Percentiles rank a stretch among this genome's conserved stretches.
Evolutionary conservation across 2,888 invertebrate species (phyloP).

Genomic region (Limnephilus lunatus): DNA sequence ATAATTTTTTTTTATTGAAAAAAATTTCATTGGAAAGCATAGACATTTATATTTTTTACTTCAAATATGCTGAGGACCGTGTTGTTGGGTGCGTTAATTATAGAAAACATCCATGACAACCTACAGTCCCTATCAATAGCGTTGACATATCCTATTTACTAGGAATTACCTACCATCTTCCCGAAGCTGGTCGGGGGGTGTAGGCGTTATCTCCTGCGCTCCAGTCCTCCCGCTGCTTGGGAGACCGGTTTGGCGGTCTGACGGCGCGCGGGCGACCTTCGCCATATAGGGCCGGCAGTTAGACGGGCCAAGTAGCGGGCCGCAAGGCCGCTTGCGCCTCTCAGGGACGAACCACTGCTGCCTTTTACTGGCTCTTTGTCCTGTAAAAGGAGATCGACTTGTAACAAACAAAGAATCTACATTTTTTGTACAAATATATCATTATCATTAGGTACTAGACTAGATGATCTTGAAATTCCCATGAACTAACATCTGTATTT

Average conservation of each 20-base stretch:
- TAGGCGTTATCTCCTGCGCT: slow-evolving; percentile 7
- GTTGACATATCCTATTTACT: neutral
- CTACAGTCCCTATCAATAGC: neutral
- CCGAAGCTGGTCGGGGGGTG: neutral
- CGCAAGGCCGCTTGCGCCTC: slow-evolving; percentile 49
- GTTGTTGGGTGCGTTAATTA: too few species aligned
- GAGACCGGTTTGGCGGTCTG: slow-evolving; percentile 32
- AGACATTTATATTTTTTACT: too few species aligned
- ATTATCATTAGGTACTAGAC: neutral
- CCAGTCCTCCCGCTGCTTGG: slow-evolving; percentile 3
- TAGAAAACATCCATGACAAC: neutral
- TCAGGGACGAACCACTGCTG: neutral
- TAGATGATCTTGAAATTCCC: too few species aligned
- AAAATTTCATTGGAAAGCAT: too few species aligned
- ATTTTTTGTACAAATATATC: neutral
- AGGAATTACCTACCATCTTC: neutral
- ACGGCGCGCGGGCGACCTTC: slow-evolving; percentile 53
- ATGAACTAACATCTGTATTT: too few species aligned
- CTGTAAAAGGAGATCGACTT: neutral
- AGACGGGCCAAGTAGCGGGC: slow-evolving; percentile 44
- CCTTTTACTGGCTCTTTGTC: neutral
- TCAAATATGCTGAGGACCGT: too few species aligned
- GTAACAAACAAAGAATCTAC: neutral
- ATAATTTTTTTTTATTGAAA: too few species aligned
- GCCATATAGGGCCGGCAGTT: slow-evolving; percentile 53